phyloP scores from a whole-genome alignment of 2,888 invertebrate species.

The Macrophya alboannulata region DNA sequence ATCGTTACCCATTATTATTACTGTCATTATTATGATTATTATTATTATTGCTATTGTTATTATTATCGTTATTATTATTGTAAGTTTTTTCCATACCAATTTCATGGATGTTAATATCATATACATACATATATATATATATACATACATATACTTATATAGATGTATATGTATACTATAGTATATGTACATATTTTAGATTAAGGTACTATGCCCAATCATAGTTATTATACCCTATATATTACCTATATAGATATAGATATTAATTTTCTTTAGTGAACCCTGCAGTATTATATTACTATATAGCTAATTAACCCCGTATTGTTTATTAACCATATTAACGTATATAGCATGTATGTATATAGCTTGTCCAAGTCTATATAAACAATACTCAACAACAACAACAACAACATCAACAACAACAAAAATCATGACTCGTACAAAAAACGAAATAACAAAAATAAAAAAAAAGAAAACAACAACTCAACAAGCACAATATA shows the following conservation, averaged over 20 bases:
- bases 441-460: not conserved
- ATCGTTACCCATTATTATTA: constrained; percentile 63
- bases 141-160: too few relatives aligned
- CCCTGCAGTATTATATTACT: not conserved
- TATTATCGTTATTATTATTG: constrained; percentile 52
- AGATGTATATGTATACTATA: not conserved
- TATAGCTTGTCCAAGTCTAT: constrained; percentile 42
- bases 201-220: not conserved
- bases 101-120: not conserved
- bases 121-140: not conserved
- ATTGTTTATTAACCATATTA: constrained; percentile 63
- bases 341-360: constrained; percentile 47
- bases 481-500: not conserved
- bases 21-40: not conserved
- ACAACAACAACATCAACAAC: not conserved
- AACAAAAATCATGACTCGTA: not conserved
- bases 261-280: constrained; percentile 32
- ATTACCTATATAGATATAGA: constrained; percentile 3
- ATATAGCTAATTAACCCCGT: constrained; percentile 7
- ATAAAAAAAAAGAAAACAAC: not conserved
- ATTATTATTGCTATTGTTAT: constrained; percentile 55
- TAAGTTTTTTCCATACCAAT: constrained; percentile 59
- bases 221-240: not conserved
- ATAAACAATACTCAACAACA: constrained; percentile 13
- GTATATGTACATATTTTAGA: not conserved